These are phyloP conservation scores for Drosophila repleta DNA, from an alignment of 1,140 invertebrate genomes.

Conservation along the genomic window DNA sequence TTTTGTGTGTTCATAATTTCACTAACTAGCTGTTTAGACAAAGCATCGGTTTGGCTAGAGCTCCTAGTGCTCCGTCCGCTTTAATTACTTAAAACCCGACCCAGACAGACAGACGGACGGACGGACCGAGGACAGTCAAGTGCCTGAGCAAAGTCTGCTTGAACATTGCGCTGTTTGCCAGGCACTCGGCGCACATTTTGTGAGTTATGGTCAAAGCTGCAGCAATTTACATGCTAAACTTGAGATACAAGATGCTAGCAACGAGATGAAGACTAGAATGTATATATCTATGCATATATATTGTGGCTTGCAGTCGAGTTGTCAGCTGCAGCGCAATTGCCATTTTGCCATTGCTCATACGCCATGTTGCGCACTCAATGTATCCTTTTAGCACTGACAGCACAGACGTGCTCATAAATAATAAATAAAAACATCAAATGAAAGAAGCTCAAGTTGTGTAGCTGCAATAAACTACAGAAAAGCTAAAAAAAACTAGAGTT, in stretches of 20 bases:
- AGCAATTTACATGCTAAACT: conserved; percentile 38
- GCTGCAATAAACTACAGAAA: no score
- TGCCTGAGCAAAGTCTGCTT: conserved; percentile 33
- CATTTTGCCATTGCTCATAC: conserved; percentile 47
- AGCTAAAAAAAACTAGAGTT: no score
- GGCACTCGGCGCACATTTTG: conserved; percentile 29
- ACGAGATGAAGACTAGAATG: background rate
- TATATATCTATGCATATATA: background rate
- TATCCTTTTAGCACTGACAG: conserved; percentile 21
- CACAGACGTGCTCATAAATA: conserved; percentile 27
- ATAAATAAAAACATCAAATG: conserved; percentile 14
- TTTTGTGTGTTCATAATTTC: conserved; percentile 23
- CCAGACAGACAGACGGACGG: conserved; percentile 8
- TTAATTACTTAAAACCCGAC: conserved; percentile 46
- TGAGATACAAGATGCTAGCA: conserved; percentile 2
- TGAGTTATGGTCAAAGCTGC: conserved; percentile 36
- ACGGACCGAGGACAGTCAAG: conserved; percentile 49
- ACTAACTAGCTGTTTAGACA: conserved; percentile 27
- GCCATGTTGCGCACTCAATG: conserved; percentile 44
- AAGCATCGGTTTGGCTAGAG: background rate
- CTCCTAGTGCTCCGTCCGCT: background rate
- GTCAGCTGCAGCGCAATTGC: conserved; percentile 37
- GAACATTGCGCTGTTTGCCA: conserved; percentile 48
- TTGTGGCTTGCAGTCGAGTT: conserved; percentile 16
- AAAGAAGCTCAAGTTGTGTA: background rate